Conservation (phyloP, 2,113 vertebrate species). For the Boleophthalmus pectinirostris region DNA sequence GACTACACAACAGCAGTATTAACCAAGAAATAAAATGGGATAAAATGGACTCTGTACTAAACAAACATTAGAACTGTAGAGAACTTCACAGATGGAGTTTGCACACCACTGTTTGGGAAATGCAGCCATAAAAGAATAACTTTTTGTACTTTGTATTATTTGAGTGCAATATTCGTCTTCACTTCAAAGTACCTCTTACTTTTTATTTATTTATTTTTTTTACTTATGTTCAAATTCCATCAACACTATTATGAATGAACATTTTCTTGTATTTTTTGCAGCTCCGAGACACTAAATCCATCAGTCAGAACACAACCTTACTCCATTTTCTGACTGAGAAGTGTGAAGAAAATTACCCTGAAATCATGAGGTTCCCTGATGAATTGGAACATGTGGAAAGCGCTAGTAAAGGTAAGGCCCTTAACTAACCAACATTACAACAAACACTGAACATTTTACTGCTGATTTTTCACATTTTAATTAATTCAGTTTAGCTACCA, state of each 20-base stretch:
- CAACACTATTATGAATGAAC: not conserved
- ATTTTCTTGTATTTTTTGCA: conserved; percentile 49
- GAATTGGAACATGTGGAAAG: conserved; percentile 91
- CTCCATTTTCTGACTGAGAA: conserved; percentile 92
- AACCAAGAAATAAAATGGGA: too few relatives aligned
- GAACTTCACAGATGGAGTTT: too few relatives aligned
- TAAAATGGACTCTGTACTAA: too few relatives aligned
- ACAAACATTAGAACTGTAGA: too few relatives aligned
- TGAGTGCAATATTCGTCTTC: not conserved
- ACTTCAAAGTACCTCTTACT: not conserved
- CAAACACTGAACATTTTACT: not conserved
- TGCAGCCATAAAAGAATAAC: too few relatives aligned
- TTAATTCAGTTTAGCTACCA: not conserved
- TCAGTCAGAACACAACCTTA: conserved; percentile 89
- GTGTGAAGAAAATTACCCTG: conserved; percentile 85
- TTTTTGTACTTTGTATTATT: not conserved
- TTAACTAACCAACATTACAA: not conserved
- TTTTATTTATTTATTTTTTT: not conserved
- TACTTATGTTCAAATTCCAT: not conserved
- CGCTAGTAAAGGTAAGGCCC: conserved; percentile 91
- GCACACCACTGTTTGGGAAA: too few relatives aligned
- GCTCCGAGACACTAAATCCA: conserved; percentile 95
- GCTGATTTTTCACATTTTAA: not conserved
- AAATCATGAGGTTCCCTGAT: conserved; percentile 91
- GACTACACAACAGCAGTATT: too few relatives aligned